Evolutionary conservation across 2,797 vertebrate genomes (phyloP).

Genomic region (Microctenopoma steveboyesi): DNA sequence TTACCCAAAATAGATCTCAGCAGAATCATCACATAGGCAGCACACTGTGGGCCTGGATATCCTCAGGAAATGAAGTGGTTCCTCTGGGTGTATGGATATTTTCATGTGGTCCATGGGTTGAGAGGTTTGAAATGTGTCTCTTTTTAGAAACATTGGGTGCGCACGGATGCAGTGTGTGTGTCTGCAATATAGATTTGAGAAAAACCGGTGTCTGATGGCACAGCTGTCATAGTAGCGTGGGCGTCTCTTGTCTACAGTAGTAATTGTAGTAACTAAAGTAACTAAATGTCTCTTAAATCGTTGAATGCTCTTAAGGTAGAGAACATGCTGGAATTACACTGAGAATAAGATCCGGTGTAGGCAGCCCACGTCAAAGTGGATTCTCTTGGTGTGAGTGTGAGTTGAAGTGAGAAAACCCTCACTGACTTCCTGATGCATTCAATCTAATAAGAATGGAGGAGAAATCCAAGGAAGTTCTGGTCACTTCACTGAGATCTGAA

Average conservation of each 20-base stretch:
- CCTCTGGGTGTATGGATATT: conserved; percentile 64
- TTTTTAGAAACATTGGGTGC: conserved; percentile 14
- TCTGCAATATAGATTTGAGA: conserved; percentile 1
- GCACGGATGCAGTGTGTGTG: neutral
- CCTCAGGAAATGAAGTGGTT: conserved; percentile 66
- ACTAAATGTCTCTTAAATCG: neutral
- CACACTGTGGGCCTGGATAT: conserved; percentile 57
- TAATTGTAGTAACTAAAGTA: neutral
- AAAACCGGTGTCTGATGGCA: conserved; percentile 14
- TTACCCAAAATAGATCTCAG: conserved; percentile 62
- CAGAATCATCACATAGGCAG: conserved; percentile 62
- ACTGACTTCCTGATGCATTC: conserved; percentile 32
- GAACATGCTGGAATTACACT: neutral
- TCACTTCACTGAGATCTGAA: conserved; percentile 33
- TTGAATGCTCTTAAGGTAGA: neutral
- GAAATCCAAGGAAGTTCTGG: conserved; percentile 35
- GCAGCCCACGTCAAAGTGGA: neutral
- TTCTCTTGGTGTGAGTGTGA: neutral
- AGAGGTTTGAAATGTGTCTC: conserved; percentile 35
- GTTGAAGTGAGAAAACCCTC: too few species aligned
- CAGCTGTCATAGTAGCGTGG: neutral
- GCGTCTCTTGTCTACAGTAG: neutral
- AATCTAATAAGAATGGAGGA: conserved; percentile 25
- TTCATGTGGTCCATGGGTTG: conserved; percentile 50
- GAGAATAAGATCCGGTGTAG: neutral